Percentiles rank a stretch among this genome's conserved stretches.
Evolutionary conservation across 92 coral and sea anemone species (phyloP).

Genomic region (Zoanthus solanderi): DNA sequence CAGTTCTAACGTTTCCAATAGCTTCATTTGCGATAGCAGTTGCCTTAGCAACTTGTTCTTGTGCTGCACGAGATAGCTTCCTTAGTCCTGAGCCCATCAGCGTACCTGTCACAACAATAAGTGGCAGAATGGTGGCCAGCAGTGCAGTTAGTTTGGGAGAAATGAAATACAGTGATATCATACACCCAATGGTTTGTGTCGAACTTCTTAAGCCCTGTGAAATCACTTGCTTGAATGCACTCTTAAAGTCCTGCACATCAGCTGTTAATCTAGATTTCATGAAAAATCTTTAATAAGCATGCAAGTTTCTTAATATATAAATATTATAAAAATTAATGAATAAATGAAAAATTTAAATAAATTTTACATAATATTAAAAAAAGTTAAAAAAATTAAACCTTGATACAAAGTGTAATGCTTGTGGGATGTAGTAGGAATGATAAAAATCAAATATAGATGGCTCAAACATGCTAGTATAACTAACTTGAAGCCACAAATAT

Average conservation of each 20-base stretch:
- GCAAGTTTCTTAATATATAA: too few relatives aligned
- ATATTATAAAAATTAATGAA: too few relatives aligned
- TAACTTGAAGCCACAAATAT: too few relatives aligned
- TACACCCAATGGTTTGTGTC: conserved; percentile 95
- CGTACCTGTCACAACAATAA: conserved; percentile 84
- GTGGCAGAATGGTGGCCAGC: conserved; percentile 75
- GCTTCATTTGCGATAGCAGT: conserved; percentile 98
- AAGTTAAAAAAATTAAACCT: too few relatives aligned
- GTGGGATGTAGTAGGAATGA: too few relatives aligned
- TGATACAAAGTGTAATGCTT: too few relatives aligned
- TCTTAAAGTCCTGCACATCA: conserved; percentile 97
- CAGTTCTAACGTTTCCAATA: conserved; percentile 96
- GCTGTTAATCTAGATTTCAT: conserved; percentile 75
- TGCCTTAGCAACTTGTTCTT: conserved; percentile 96
- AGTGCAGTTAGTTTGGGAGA: conserved; percentile 90
- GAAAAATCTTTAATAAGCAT: not conserved
- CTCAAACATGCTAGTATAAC: too few relatives aligned
- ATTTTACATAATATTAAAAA: too few relatives aligned
- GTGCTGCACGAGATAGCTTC: conserved; percentile 89
- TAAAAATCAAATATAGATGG: too few relatives aligned
- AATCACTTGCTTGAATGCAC: conserved; percentile 95
- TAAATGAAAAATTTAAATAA: too few relatives aligned
- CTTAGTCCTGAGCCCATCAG: conserved; percentile 91
- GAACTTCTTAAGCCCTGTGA: conserved; percentile 96
- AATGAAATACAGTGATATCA: conserved; percentile 83